Evolutionary conservation across 2,797 vertebrate species (phyloP).

Genomic region (Thunnus albacares): DNA sequence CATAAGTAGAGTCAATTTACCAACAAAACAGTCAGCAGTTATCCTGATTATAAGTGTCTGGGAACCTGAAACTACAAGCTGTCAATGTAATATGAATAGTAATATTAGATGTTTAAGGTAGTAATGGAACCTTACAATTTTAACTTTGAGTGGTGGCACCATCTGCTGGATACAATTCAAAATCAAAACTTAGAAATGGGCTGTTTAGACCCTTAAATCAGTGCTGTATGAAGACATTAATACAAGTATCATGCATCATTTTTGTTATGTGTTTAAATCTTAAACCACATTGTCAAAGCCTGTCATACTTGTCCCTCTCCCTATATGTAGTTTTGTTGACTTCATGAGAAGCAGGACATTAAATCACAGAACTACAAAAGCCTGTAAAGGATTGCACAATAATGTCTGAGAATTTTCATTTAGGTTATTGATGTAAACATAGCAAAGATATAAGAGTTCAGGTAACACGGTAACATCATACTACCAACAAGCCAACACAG

Average conservation of each 20-base stretch:
- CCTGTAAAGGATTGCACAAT: no score
- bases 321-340: no score
- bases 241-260: not conserved
- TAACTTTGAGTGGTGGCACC: conserved; percentile 34
- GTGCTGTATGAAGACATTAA: not conserved
- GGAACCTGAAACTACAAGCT: not conserved
- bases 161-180: conserved; percentile 55
- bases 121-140: not conserved
- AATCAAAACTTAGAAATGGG: not conserved
- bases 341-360: no score
- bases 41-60: not conserved
- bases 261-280: no score
- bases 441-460: no score
- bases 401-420: no score
- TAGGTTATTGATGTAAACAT: no score
- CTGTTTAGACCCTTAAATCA: not conserved
- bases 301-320: no score
- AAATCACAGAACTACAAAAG: no score
- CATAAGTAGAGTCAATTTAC: not conserved
- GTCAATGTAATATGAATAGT: not conserved
- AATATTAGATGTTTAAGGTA: not conserved
- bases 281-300: no score
- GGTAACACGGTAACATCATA: no score
- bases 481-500: no score
- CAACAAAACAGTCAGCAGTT: not conserved